These are phyloP conservation scores for Typhlichthys subterraneus DNA, from an alignment of 2,797 vertebrate species.

Conservation along the genomic window DNA sequence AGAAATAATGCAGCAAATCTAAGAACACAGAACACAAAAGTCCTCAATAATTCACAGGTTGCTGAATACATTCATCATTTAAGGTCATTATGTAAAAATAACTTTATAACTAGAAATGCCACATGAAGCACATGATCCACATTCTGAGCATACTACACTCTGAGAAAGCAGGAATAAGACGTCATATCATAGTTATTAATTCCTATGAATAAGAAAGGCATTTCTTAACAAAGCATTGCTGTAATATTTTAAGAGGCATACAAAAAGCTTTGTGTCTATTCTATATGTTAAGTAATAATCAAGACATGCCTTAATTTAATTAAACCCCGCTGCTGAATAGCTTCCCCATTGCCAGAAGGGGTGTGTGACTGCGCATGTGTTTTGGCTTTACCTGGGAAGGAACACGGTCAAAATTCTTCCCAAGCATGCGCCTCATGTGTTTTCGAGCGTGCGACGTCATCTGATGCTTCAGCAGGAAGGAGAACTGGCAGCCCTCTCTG, in stretches of 20 bases:
- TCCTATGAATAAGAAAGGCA: too few relatives aligned
- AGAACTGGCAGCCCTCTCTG: slow-evolving; percentile 97
- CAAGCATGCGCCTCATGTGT: slow-evolving; percentile 99
- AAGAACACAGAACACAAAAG: background rate
- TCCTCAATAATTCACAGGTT: background rate
- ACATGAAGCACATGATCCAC: background rate
- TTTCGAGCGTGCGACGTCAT: slow-evolving; percentile 99
- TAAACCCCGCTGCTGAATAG: slow-evolving; percentile 25
- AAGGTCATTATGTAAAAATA: background rate
- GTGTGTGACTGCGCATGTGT: slow-evolving; percentile 3
- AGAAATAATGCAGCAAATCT: background rate
- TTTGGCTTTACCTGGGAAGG: slow-evolving; percentile 86
- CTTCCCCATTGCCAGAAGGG: slow-evolving; percentile 29
- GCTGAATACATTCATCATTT: background rate
- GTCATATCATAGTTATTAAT: too few relatives aligned
- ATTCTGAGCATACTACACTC: background rate
- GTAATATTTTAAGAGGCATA: slow-evolving; percentile 23
- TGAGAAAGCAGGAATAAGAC: too few relatives aligned
- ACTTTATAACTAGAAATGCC: too few relatives aligned
- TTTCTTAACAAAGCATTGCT: background rate
- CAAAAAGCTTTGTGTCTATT: slow-evolving; percentile 16
- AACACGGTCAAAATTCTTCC: slow-evolving; percentile 96
- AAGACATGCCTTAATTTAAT: slow-evolving; percentile 14
- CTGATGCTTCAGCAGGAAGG: slow-evolving; percentile 99
- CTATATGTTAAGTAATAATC: slow-evolving; percentile 35